Evolutionary conservation across 2,888 invertebrate species (phyloP).

Genomic region (Polia nebulosa): DNA sequence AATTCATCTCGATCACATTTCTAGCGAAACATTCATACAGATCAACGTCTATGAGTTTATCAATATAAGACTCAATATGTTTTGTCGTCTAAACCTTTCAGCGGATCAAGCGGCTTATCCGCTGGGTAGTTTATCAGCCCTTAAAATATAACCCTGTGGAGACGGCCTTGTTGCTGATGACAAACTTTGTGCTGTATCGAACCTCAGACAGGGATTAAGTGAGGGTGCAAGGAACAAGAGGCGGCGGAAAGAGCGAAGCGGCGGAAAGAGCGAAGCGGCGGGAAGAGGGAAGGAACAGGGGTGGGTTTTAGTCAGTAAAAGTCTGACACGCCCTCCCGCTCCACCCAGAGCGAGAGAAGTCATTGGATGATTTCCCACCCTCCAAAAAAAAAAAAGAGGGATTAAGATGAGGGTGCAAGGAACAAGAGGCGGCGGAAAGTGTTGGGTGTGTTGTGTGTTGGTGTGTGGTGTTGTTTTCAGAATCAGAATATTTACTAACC

Average conservation of each 20-base stretch:
- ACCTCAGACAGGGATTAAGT: constrained; percentile 66
- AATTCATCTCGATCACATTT: background rate
- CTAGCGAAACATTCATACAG: constrained; percentile 9
- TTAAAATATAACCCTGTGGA: constrained; percentile 53
- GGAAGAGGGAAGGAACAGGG: no score
- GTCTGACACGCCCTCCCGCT: no score
- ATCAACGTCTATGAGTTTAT: constrained; percentile 28
- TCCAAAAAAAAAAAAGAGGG: no score
- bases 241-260: no score
- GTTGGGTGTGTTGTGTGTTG: no score
- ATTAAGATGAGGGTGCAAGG: constrained; percentile 53
- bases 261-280: no score
- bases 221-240: constrained; percentile 41
- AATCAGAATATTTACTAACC: no score
- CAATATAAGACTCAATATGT: constrained; percentile 40
- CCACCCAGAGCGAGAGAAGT: no score
- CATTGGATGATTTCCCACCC: no score
- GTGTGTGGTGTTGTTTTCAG: no score
- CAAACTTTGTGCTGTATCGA: constrained; percentile 76
- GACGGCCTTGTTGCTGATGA: constrained; percentile 69
- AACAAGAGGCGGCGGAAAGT: constrained; percentile 42
- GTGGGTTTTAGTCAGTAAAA: no score
- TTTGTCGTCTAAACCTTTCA: constrained; percentile 49
- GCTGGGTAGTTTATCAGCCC: constrained; percentile 54
- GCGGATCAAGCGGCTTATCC: constrained; percentile 54